A percentile compares a stretch with the other conserved stretches of the same genome.
These are phyloP conservation scores for Oligia strigilis DNA, from an alignment of 2,888 invertebrate species.

Conservation along the genomic window DNA sequence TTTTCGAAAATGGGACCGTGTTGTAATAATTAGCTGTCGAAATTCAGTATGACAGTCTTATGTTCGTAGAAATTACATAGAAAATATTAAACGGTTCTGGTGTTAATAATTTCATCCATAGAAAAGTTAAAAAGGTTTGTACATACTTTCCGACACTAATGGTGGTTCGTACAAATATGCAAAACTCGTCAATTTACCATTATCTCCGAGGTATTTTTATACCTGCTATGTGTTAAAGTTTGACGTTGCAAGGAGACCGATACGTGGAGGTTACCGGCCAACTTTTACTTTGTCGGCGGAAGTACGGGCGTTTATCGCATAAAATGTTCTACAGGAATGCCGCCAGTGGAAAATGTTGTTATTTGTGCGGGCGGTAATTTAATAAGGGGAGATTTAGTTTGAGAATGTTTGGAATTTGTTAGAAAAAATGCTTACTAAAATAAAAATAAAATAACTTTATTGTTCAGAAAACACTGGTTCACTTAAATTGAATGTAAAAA, in stretches of 20 bases:
- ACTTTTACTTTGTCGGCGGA: constrained; percentile 48
- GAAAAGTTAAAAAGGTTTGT: neutral
- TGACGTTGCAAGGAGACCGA: constrained; percentile 33
- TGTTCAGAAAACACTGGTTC: neutral
- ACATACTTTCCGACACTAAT: neutral
- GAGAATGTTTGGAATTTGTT: neutral
- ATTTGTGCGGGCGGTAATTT: constrained; percentile 15
- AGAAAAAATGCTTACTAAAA: neutral
- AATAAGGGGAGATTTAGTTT: constrained; percentile 19
- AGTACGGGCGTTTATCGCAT: constrained; percentile 46
- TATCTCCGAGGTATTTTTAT: constrained; percentile 32
- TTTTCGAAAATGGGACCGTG: no score
- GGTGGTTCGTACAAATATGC: constrained; percentile 10
- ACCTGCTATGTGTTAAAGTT: constrained; percentile 34
- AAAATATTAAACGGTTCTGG: neutral
- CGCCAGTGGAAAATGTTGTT: constrained; percentile 29
- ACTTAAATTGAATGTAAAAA: neutral
- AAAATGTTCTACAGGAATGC: constrained; percentile 49
- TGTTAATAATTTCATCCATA: neutral
- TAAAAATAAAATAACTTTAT: no score
- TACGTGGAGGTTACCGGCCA: constrained; percentile 32
- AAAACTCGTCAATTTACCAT: constrained; percentile 17
- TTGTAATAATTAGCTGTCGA: no score
- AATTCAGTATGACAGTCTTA: neutral
- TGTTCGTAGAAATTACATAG: neutral